Conservation (phyloP, 2,888 invertebrate genomes). For the Aleiodes alternator region DNA sequence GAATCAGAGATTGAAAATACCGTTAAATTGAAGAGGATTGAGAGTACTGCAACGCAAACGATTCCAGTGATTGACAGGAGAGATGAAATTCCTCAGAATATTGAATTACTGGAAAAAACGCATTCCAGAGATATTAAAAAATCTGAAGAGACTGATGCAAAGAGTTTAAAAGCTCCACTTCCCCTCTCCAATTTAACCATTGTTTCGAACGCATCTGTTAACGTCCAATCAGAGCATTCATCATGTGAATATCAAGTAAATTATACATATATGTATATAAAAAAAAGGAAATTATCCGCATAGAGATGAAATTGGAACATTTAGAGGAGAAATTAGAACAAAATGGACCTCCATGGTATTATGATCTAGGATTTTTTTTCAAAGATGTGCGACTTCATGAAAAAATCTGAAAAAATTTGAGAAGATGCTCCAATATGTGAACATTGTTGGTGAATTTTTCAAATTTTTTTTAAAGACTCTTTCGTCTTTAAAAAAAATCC, state of each 20-base stretch:
- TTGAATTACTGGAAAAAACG: slow-evolving; percentile 9
- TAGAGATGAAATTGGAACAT: no score
- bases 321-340: no score
- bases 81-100: background rate
- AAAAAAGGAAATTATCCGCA: no score
- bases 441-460: no score
- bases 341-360: no score
- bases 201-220: slow-evolving; percentile 30
- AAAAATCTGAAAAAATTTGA: no score
- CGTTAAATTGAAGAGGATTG: slow-evolving; percentile 57
- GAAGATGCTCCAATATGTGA: no score
- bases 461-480: no score
- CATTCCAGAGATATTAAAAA: slow-evolving; percentile 10
- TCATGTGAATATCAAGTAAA: slow-evolving; percentile 50
- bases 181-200: slow-evolving; percentile 18
- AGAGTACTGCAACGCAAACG: slow-evolving; percentile 59
- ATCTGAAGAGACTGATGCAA: background rate
- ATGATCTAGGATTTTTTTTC: no score
- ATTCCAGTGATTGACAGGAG: slow-evolving; percentile 37
- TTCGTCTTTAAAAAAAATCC: no score
- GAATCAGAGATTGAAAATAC: slow-evolving; percentile 58
- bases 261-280: background rate
- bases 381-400: no score
- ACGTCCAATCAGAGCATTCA: slow-evolving; percentile 37
- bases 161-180: slow-evolving; percentile 18